Percentiles rank a stretch among this genome's conserved stretches.
phyloP scores from a whole-genome alignment of 2,113 vertebrate genomes.

The Phalacrocorax brasilianus region DNA sequence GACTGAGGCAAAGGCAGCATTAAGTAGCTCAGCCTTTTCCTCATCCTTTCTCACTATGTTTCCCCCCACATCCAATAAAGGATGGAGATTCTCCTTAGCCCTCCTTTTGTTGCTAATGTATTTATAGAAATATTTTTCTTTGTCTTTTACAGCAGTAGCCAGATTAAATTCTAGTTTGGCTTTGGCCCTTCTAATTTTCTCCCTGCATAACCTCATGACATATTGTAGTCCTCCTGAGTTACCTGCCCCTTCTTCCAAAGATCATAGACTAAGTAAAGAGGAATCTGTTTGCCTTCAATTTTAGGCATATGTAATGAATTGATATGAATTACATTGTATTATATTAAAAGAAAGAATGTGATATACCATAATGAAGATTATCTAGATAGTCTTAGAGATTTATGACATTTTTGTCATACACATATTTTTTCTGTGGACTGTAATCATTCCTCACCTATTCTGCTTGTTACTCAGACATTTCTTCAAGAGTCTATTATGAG shows the following conservation, averaged over 20 bases:
- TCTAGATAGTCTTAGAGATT: neutral
- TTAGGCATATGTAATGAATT: neutral
- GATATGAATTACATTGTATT: neutral
- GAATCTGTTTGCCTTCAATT: neutral
- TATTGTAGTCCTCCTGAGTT: neutral
- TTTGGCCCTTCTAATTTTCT: neutral
- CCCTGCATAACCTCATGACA: neutral
- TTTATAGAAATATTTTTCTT: neutral
- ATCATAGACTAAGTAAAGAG: neutral
- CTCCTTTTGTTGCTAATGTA: neutral
- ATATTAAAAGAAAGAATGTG: neutral
- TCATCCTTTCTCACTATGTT: neutral
- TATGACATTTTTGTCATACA: neutral
- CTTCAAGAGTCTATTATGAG: neutral
- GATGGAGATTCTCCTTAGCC: neutral
- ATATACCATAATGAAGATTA: neutral
- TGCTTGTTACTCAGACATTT: neutral
- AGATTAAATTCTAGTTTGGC: neutral
- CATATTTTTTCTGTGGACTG: neutral
- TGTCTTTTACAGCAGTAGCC: neutral
- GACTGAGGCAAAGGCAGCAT: neutral
- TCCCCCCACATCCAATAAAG: neutral
- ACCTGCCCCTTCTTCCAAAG: neutral
- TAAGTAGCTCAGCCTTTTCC: neutral
- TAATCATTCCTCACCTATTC: neutral